Evolutionary conservation across 2,113 vertebrate genomes (phyloP).

Genomic region (Eonycteris spelaea): DNA sequence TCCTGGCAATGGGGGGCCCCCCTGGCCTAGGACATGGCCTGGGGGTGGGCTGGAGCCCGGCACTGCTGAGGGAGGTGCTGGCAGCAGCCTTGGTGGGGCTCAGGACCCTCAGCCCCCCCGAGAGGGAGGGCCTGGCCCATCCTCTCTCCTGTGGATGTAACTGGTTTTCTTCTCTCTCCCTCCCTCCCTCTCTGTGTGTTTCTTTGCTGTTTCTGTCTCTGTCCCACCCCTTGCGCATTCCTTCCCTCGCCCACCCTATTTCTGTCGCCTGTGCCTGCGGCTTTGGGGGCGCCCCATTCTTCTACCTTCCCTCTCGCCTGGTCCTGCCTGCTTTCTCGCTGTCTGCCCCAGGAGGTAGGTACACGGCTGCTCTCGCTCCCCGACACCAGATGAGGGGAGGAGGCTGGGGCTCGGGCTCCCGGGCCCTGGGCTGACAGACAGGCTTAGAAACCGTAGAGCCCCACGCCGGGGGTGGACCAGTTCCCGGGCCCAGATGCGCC

Average conservation of each 20-base stretch:
- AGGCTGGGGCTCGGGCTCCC: background rate
- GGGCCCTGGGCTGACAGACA: background rate
- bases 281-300: slow-evolving; percentile 66
- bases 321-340: slow-evolving; percentile 80
- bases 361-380: background rate
- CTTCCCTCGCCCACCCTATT: background rate
- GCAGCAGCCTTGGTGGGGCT: rapidly evolving
- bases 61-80: background rate
- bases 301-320: slow-evolving; percentile 74
- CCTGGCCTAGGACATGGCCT: background rate
- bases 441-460: background rate
- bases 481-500: background rate
- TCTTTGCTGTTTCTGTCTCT: slow-evolving; percentile 34
- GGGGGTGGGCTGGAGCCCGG: background rate
- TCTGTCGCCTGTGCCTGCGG: slow-evolving; percentile 53
- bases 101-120: background rate
- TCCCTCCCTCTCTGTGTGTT: slow-evolving; percentile 22
- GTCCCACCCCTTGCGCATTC: slow-evolving; percentile 21
- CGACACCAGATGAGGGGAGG: background rate
- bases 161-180: slow-evolving; percentile 78
- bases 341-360: slow-evolving; percentile 83
- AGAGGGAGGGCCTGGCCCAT: background rate
- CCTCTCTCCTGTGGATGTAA: slow-evolving; percentile 77
- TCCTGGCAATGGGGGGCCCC: no score
- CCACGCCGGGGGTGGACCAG: background rate